Evolutionary conservation across 2,888 invertebrate species (phyloP).

Genomic region (Coelogynopora nodosa): DNA sequence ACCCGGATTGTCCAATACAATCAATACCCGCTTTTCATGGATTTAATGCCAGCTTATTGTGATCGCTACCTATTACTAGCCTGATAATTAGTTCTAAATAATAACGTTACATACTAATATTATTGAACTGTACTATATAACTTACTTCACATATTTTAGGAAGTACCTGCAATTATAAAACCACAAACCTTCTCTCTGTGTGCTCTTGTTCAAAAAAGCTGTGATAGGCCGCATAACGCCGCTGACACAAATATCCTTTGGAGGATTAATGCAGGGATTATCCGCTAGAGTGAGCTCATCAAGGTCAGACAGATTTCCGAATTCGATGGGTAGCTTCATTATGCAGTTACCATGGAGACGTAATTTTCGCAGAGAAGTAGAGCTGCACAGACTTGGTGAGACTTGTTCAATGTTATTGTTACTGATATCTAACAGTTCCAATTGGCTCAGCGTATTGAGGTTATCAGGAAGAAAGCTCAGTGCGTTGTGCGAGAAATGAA

Average conservation of each 20-base stretch:
- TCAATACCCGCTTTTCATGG: too few species aligned
- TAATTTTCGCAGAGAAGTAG: background rate
- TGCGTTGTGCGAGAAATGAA: conserved; percentile 1
- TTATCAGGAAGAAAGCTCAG: background rate
- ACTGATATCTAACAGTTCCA: conserved; percentile 6
- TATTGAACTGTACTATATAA: too few species aligned
- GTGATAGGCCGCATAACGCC: conserved; percentile 8
- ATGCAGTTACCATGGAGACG: background rate
- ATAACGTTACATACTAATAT: too few species aligned
- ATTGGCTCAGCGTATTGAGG: background rate
- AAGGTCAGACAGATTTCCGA: background rate
- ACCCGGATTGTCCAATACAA: too few species aligned
- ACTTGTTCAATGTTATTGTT: background rate
- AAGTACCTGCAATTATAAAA: too few species aligned
- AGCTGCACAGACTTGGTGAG: background rate
- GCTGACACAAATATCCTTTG: conserved; percentile 19
- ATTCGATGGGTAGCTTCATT: conserved; percentile 4
- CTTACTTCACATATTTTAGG: too few species aligned
- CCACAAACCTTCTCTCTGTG: conserved; percentile 16
- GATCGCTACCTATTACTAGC: too few species aligned
- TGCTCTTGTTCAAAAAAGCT: background rate
- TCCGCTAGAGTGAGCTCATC: background rate
- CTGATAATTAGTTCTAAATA: too few species aligned
- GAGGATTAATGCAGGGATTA: conserved; percentile 16
- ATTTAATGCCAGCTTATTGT: too few species aligned